These are phyloP conservation scores for Eulacestoma nigropectus DNA, from an alignment of 2,113 vertebrate genomes.

Conservation along the genomic window DNA sequence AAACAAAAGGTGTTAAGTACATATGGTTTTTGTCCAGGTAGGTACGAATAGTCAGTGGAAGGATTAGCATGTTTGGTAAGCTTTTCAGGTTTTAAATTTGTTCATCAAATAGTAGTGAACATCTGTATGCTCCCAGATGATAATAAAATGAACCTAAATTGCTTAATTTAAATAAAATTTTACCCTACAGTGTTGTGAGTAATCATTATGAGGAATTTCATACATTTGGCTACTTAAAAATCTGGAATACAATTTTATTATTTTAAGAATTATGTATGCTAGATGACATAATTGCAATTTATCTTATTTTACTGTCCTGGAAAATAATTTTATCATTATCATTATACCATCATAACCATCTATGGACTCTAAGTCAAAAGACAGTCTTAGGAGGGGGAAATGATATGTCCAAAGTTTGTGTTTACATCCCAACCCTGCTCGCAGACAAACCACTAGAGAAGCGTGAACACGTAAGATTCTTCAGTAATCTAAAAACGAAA, in stretches of 20 bases:
- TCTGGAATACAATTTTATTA: background rate
- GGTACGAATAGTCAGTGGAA: background rate
- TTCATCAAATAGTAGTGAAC: background rate
- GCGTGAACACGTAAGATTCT: background rate
- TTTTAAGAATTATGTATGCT: background rate
- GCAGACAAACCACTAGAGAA: background rate
- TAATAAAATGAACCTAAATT: background rate
- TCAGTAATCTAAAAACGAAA: background rate
- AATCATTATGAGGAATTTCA: background rate
- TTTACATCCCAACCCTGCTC: background rate
- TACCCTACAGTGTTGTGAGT: background rate
- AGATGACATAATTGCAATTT: background rate
- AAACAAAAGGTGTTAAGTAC: slow-evolving; percentile 6
- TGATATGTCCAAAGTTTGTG: background rate
- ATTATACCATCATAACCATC: background rate
- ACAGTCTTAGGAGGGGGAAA: background rate
- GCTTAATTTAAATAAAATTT: background rate
- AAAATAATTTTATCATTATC: background rate
- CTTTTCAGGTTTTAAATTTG: background rate
- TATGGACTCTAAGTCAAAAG: background rate
- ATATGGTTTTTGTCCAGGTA: background rate
- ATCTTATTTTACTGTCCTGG: background rate
- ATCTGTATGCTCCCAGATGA: background rate
- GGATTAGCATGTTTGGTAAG: background rate
- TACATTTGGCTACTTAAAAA: background rate